Base-by-base conservation (phyloP, 2,888 invertebrate genomes). In the Cerceris rybyensis region DNA sequence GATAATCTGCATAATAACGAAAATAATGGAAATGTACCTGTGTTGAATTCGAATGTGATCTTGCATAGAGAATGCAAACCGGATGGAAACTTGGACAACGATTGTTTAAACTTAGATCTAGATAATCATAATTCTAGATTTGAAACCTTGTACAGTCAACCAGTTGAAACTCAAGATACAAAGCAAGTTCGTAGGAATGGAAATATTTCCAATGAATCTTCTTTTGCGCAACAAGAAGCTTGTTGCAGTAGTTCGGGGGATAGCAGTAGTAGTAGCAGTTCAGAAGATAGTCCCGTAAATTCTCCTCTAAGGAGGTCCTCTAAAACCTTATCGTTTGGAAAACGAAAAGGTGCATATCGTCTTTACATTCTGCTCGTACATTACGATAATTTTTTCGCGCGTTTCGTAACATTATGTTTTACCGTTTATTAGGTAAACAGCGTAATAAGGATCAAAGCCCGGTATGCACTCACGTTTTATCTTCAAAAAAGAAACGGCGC, bases 71-170 rank as follows among this genome's bases (percentile, higher is more conserved):
- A 90, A 46, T 84, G 80, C 52, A 91, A 91, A 63, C 67, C 83
- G 0, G 90, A 90, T 50, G 88, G 87, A 49, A 89, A 88, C 86
- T 80, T 91, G 74, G 89, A 90, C 75, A 90, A 90, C 74, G 90
- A 89, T 74, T 88, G 86, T 59, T 84, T 89, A 46, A 89, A 90
- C 84, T 81, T 89, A 72, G 88, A 90, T 60, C 72, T 92, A 65
- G 91, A 91, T 83, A 92, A 92, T 85, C 92, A 91, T 67, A 92
- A 92, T 81, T 89, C 92, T 54, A 88, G 91, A 91, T 92, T 92
- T 76, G 92, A 92, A 77, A 91, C 90, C 5, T 89, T 92, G 75
- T 92, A 92, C 72, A 92, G 91, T 82, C 92, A 92, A 65, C 90
- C 90, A 39, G 84, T 91, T 14, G 92, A 92, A 57, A 68, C 86